Conservation (phyloP, 2,113 vertebrate species). For the Psilopsiagon aymara region DNA sequence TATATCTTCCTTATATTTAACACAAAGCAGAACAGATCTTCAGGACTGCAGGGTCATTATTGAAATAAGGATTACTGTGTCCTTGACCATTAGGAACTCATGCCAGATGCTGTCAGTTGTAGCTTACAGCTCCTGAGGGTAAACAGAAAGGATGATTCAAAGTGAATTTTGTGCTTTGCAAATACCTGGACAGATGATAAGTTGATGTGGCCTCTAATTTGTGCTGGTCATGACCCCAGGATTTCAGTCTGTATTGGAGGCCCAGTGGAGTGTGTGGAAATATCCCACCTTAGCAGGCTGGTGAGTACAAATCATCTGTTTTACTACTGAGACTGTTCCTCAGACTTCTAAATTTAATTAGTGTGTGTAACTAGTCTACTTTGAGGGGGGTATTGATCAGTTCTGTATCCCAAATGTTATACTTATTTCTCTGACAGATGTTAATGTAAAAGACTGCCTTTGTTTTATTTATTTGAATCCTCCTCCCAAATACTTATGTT, state of each 20-base stretch:
- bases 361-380: neutral
- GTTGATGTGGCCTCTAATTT: neutral
- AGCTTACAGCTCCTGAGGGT: neutral
- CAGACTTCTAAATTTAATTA: neutral
- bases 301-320: neutral
- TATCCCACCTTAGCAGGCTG: neutral
- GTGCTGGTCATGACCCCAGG: neutral
- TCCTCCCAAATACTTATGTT: neutral
- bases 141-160: neutral
- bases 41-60: neutral
- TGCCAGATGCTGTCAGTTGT: neutral
- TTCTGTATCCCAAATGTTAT: neutral
- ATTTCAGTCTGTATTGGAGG: too few species aligned
- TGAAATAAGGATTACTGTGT: neutral
- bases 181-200: neutral
- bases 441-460: neutral
- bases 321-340: accelerated
- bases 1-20: neutral
- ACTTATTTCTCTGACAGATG: neutral
- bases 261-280: neutral
- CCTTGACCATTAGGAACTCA: neutral
- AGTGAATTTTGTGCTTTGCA: neutral
- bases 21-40: neutral
- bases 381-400: neutral
- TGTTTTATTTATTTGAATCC: neutral